phyloP scores from a whole-genome alignment of 2,888 invertebrate species.

The Podotricha telesiphe region DNA sequence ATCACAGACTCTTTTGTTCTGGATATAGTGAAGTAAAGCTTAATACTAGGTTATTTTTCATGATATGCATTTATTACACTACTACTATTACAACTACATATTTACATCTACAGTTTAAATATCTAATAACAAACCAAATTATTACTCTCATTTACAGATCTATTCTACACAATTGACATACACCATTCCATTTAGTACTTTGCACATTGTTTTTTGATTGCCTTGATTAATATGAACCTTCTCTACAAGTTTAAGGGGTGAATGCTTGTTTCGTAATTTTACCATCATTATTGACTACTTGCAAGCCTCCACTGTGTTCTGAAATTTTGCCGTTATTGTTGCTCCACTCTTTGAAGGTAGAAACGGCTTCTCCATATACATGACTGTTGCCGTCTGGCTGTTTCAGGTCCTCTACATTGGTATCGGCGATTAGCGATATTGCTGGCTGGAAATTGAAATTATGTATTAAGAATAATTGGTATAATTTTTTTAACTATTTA shows the following conservation, averaged over 20 bases:
- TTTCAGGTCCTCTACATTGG: slow-evolving; percentile 49
- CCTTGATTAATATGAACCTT: neutral
- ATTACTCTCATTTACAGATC: neutral
- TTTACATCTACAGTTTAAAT: neutral
- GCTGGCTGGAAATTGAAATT: slow-evolving; percentile 21
- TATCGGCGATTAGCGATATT: slow-evolving; percentile 8
- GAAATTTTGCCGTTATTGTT: slow-evolving; percentile 85
- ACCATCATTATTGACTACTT: slow-evolving; percentile 88
- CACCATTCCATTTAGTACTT: slow-evolving; percentile 3
- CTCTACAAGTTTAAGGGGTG: slow-evolving; percentile 29
- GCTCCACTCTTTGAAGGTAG: slow-evolving; percentile 83
- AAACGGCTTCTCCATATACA: slow-evolving; percentile 85
- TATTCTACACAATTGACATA: neutral
- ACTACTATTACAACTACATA: neutral
- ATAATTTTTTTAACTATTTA: too few relatives aligned
- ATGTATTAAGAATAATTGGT: too few relatives aligned
- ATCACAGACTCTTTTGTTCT: neutral
- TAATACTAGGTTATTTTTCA: neutral
- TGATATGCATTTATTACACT: slow-evolving; percentile 11
- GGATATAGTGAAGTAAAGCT: neutral
- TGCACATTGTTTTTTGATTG: neutral
- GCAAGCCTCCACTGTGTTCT: slow-evolving; percentile 85
- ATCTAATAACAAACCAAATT: slow-evolving; percentile 16
- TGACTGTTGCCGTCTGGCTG: slow-evolving; percentile 58
- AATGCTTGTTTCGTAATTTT: slow-evolving; percentile 84